Conservation (phyloP, 1,140 invertebrate genomes). For the Caerostris darwini region DNA sequence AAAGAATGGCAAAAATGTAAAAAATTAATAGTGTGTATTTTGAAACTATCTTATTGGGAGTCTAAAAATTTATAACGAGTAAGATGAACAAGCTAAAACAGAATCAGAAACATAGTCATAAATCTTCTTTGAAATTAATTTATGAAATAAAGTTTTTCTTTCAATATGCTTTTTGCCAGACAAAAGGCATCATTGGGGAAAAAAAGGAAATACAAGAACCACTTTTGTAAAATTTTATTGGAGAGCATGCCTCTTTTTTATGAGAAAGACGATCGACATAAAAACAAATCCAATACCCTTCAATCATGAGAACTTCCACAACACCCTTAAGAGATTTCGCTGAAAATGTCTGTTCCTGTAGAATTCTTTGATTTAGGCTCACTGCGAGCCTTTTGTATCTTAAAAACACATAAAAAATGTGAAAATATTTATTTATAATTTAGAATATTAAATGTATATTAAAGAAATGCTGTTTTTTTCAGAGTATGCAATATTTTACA, state of each 20-base stretch:
- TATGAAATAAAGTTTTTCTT: neutral
- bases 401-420: too few relatives aligned
- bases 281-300: conserved; percentile 16
- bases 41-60: too few relatives aligned
- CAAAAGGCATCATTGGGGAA: neutral
- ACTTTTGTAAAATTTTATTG: conserved; percentile 1
- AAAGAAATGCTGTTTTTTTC: too few relatives aligned
- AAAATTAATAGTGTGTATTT: too few relatives aligned
- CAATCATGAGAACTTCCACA: neutral
- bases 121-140: neutral
- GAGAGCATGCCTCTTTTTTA: neutral
- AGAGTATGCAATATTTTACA: too few relatives aligned
- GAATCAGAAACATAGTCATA: too few relatives aligned
- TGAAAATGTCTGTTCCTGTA: neutral
- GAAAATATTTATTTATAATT: too few relatives aligned
- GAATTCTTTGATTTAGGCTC: conserved; percentile 2
- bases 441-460: too few relatives aligned
- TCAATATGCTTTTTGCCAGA: too few relatives aligned
- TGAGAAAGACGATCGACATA: conserved; percentile 10
- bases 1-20: too few relatives aligned
- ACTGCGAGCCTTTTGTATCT: neutral
- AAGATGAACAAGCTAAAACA: too few relatives aligned
- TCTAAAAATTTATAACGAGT: too few relatives aligned
- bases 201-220: neutral
- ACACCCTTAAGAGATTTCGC: neutral